Evolutionary conservation across 2,113 vertebrate genomes (phyloP).

Genomic region (Orcinus orca): DNA sequence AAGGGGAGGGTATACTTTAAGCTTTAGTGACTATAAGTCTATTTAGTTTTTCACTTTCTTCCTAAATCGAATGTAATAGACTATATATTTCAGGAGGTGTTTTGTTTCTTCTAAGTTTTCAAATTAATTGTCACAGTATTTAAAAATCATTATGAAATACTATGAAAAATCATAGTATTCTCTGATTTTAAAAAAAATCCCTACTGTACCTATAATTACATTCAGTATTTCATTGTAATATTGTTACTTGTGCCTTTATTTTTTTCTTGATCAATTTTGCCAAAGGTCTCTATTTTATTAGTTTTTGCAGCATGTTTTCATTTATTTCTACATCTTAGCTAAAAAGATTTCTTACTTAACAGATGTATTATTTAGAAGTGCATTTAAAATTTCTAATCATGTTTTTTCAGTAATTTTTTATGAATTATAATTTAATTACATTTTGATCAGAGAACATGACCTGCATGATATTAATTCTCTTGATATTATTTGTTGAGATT

Average conservation of each 20-base stretch:
- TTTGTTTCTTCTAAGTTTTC: slow-evolving; percentile 12
- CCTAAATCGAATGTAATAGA: not conserved
- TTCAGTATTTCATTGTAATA: not conserved
- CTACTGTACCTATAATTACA: not conserved
- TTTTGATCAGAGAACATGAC: not conserved
- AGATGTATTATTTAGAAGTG: not conserved
- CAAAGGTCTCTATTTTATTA: not conserved
- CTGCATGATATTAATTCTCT: not conserved
- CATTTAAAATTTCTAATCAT: not conserved
- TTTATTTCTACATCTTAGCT: slow-evolving; percentile 10
- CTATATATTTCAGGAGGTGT: not conserved
- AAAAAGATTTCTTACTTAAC: slow-evolving; percentile 1
- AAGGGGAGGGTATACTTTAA: not conserved
- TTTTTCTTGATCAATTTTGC: not conserved
- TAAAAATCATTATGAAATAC: not conserved
- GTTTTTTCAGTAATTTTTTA: not conserved
- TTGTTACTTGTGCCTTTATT: not conserved
- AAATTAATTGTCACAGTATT: slow-evolving; percentile 3
- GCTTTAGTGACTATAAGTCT: not conserved
- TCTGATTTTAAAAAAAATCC: not conserved
- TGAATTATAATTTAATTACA: slow-evolving; percentile 29
- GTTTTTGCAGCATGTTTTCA: not conserved
- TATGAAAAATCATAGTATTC: not conserved
- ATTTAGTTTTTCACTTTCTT: not conserved
- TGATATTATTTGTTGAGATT: slow-evolving; percentile 3